Conservation (phyloP, 2,888 invertebrate species). For the Orchestes rusci region DNA sequence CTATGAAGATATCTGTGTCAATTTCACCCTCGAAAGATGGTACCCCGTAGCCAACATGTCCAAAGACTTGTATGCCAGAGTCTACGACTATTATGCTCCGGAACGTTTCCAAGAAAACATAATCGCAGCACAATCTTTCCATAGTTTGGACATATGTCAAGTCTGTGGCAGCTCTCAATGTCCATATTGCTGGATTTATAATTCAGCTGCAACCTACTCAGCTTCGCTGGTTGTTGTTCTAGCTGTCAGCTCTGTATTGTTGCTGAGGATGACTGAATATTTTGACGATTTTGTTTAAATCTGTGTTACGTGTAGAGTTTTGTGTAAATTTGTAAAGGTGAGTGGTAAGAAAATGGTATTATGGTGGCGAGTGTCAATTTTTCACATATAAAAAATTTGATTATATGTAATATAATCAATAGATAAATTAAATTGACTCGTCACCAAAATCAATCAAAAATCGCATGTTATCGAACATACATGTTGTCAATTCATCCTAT, state of each 20-base stretch:
- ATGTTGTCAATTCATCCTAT: too few species aligned
- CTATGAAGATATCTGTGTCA: constrained; percentile 76
- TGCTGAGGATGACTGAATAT: too few species aligned
- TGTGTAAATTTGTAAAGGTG: too few species aligned
- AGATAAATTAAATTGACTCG: too few species aligned
- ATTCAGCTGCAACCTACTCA: constrained; percentile 45
- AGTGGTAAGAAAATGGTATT: too few species aligned
- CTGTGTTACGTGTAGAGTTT: too few species aligned
- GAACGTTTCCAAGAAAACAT: constrained; percentile 90
- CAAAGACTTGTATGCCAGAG: constrained; percentile 77
- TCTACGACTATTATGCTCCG: constrained; percentile 95
- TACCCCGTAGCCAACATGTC: constrained; percentile 96
- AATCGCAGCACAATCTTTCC: constrained; percentile 79
- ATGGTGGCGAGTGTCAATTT: too few species aligned
- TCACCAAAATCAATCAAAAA: too few species aligned
- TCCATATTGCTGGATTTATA: constrained; percentile 85
- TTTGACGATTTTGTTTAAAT: too few species aligned
- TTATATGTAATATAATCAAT: too few species aligned
- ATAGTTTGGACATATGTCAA: constrained; percentile 84
- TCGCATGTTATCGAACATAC: too few species aligned
- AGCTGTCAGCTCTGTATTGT: constrained; percentile 3
- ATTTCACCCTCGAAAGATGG: constrained; percentile 91
- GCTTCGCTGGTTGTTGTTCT: constrained; percentile 8
- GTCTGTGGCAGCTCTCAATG: constrained; percentile 93
- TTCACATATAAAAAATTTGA: too few species aligned